These are phyloP conservation scores for Heteractis magnifica DNA, from an alignment of 92 coral and sea anemone species.

Conservation along the genomic window DNA sequence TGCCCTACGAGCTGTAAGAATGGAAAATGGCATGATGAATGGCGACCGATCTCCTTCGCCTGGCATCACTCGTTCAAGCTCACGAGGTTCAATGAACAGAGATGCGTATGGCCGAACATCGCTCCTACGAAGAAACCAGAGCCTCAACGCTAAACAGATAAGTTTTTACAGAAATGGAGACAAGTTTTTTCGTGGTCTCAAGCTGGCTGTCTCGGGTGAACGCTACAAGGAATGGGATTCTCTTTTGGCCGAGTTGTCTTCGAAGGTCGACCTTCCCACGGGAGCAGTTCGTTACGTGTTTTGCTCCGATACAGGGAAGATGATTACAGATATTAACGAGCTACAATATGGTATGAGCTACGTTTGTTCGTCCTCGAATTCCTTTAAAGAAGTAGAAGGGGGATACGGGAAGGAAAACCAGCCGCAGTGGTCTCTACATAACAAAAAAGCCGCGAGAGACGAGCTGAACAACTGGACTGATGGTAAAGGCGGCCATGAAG, in stretches of 20 bases:
- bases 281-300: slow-evolving; percentile 90
- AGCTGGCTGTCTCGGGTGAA: slow-evolving; percentile 92
- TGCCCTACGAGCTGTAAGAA: slow-evolving; percentile 52
- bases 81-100: slow-evolving; percentile 81
- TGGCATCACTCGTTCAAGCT: slow-evolving; percentile 81
- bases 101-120: slow-evolving; percentile 77
- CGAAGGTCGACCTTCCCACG: slow-evolving; percentile 81
- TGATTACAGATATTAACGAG: slow-evolving; percentile 79
- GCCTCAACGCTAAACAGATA: slow-evolving; percentile 91
- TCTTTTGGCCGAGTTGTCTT: slow-evolving; percentile 84
- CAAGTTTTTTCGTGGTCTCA: slow-evolving; percentile 83
- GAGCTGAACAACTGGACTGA: slow-evolving; percentile 50
- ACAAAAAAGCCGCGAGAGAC: slow-evolving; percentile 42
- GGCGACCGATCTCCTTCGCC: slow-evolving; percentile 92
- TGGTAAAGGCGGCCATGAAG: slow-evolving; percentile 5
- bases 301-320: slow-evolving; percentile 74
- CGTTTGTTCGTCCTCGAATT: slow-evolving; percentile 78
- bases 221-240: slow-evolving; percentile 95
- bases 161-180: slow-evolving; percentile 97
- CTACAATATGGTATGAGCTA: slow-evolving; percentile 83
- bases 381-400: slow-evolving; percentile 67
- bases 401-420: slow-evolving; percentile 71
- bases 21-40: slow-evolving; percentile 96
- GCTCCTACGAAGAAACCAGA: slow-evolving; percentile 93
- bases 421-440: slow-evolving; percentile 70